Evolutionary conservation across 2,888 invertebrate genomes (phyloP), one percentile per base, ranked within the genome.

Genomic region (Drosophila kambysellisi): DNA sequence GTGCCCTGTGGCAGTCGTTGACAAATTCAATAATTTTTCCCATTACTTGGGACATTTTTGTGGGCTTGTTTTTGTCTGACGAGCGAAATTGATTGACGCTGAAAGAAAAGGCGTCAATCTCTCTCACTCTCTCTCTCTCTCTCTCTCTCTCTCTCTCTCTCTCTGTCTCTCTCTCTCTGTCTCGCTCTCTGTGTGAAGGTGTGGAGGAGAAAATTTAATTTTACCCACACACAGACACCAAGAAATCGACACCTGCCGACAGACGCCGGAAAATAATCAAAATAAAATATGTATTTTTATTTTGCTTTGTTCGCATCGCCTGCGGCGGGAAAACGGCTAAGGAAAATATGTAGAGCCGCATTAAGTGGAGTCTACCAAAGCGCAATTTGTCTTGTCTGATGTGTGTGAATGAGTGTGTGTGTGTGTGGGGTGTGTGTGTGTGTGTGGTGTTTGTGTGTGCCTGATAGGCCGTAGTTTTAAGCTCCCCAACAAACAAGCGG

Each of bases 21-120:
- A 91, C 91, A 91, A 91, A 91, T 91, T 91, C 90, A 91, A 91
- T 91, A 90, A 91, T 91, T 91, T 91, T 91, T 89, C 88, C 91
- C 88, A 91, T 90, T 91, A 91, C 85, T 81, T 79, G 69, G 66
- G 69, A 63, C 71, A 81, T 72, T 85, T 74, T 46, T 70, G 74
- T 82, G 82, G 86, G 78, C 84, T 83, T 87, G 84, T 87, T 83
- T 87, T 83, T 87, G 82, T 87, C 84, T 78, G 87, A 78, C 82
- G 72, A 72, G 69, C 70, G 72, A 83, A 85, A 86, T 85, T 86
- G 84, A 85, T 85, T 85, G 84, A 88, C 89, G 83, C 70, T 82
- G 82, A 83, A 71, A 70, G 71, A 71, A 72, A 71, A 75, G 81
- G 65, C 66, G 67, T 46, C 68, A 74, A 65, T 70, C 68, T 65